Conservation (phyloP, 1,140 invertebrate species). For the Archegozetes longisetosus region DNA sequence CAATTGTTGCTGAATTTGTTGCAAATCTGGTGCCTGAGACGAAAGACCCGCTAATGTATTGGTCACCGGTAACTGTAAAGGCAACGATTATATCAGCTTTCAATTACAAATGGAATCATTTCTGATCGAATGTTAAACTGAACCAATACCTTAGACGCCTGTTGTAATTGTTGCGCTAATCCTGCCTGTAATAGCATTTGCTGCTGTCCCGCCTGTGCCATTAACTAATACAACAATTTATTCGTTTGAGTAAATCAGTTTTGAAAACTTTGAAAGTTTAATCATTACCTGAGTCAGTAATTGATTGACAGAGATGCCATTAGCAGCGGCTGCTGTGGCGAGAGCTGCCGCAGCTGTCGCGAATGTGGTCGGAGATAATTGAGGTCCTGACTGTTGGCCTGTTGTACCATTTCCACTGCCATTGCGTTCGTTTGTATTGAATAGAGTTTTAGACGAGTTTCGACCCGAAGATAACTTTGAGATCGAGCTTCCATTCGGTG, state of each 20-base stretch:
- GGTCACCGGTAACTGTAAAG: constrained; percentile 17
- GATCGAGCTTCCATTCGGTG: neutral
- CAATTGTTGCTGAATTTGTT: constrained; percentile 38
- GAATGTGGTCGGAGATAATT: constrained; percentile 8
- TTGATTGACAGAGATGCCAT: constrained; percentile 12
- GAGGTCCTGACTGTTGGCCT: neutral
- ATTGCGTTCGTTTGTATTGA: neutral
- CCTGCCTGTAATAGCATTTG: constrained; percentile 17
- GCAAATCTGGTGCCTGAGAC: constrained; percentile 41
- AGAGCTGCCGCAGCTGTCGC: constrained; percentile 9
- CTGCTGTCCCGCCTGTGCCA: constrained; percentile 16
- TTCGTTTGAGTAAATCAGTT: neutral
- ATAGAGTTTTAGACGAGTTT: neutral
- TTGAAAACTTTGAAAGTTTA: neutral
- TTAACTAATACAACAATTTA: constrained; percentile 2
- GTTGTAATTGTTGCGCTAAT: constrained; percentile 10
- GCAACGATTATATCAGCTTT: neutral
- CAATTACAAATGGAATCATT: neutral
- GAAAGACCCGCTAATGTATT: constrained; percentile 26
- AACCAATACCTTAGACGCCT: neutral
- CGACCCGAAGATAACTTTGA: neutral
- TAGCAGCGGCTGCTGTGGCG: constrained; percentile 10
- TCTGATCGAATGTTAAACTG: neutral
- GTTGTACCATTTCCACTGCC: neutral
- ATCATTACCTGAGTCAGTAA: constrained; percentile 6